phyloP scores from a whole-genome alignment of 2,888 invertebrate species.

The Choreutis nemorana region DNA sequence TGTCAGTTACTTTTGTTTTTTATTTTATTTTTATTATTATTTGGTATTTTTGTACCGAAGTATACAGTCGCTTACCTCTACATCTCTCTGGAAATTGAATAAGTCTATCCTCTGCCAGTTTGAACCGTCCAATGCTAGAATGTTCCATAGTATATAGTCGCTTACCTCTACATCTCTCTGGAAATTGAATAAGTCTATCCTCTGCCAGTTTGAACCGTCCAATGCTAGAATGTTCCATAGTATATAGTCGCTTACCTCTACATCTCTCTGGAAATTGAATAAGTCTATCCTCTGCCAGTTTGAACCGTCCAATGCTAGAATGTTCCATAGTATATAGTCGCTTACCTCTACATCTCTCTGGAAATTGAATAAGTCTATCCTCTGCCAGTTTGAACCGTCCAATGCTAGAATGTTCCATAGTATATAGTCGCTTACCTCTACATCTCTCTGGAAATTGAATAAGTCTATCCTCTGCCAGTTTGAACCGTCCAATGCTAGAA shows the following conservation, averaged over 20 bases:
- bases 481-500: slow-evolving; percentile 87
- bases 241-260: slow-evolving; percentile 75
- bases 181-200: slow-evolving; percentile 98
- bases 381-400: slow-evolving; percentile 99
- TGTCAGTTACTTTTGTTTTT: too few species aligned
- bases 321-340: slow-evolving; percentile 4
- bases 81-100: slow-evolving; percentile 98
- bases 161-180: slow-evolving; percentile 96
- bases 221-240: slow-evolving; percentile 53
- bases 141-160: slow-evolving; percentile 4
- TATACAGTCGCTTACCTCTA: slow-evolving; percentile 87
- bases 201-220: slow-evolving; percentile 99
- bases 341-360: slow-evolving; percentile 96
- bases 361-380: slow-evolving; percentile 98
- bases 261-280: slow-evolving; percentile 98
- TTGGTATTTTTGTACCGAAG: too few species aligned
- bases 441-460: slow-evolving; percentile 98
- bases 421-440: slow-evolving; percentile 87
- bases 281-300: slow-evolving; percentile 99
- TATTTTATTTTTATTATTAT: too few species aligned
- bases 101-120: slow-evolving; percentile 99
- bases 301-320: slow-evolving; percentile 87
- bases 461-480: slow-evolving; percentile 99
- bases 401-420: slow-evolving; percentile 98
- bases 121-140: slow-evolving; percentile 87